These are phyloP conservation scores for Harpagifer antarcticus DNA, from an alignment of 2,797 vertebrate genomes.

Conservation along the genomic window DNA sequence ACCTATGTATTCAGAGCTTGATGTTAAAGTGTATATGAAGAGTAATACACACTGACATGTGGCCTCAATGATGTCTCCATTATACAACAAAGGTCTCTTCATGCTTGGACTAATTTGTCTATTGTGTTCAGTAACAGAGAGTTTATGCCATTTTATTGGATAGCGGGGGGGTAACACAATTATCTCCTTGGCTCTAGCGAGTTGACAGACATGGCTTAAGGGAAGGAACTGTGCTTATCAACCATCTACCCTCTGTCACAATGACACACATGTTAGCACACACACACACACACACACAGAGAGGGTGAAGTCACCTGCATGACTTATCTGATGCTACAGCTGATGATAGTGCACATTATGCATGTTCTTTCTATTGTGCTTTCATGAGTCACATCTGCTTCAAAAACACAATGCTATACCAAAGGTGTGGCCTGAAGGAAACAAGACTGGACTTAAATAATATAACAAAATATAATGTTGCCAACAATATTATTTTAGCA, in stretches of 20 bases:
- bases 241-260: slow-evolving; percentile 55
- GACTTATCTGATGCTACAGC: slow-evolving; percentile 18
- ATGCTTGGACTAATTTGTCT: slow-evolving; percentile 56
- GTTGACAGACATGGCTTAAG: slow-evolving; percentile 63
- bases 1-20: slow-evolving; percentile 24
- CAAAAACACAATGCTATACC: neutral
- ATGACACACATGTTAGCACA: slow-evolving; percentile 39
- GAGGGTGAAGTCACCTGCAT: slow-evolving; percentile 21
- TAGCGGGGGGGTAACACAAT: slow-evolving; percentile 69
- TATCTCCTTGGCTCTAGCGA: slow-evolving; percentile 63
- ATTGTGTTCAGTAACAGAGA: slow-evolving; percentile 59
- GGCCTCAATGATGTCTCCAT: slow-evolving; percentile 51
- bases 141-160: slow-evolving; percentile 63
- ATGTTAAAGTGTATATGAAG: slow-evolving; percentile 46
- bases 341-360: slow-evolving; percentile 26
- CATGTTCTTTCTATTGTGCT: slow-evolving; percentile 1
- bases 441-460: neutral
- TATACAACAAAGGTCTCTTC: slow-evolving; percentile 58
- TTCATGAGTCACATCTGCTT: slow-evolving; percentile 17
- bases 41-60: slow-evolving; percentile 41
- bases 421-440: neutral
- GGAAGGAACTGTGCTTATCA: slow-evolving; percentile 60
- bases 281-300: slow-evolving; percentile 38
- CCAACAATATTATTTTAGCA: neutral
- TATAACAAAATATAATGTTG: neutral